A percentile compares a stretch with the other conserved stretches of the same genome.
Evolutionary conservation across 2,888 invertebrate species (phyloP).

Genomic region (Pristionchus entomophagus): DNA sequence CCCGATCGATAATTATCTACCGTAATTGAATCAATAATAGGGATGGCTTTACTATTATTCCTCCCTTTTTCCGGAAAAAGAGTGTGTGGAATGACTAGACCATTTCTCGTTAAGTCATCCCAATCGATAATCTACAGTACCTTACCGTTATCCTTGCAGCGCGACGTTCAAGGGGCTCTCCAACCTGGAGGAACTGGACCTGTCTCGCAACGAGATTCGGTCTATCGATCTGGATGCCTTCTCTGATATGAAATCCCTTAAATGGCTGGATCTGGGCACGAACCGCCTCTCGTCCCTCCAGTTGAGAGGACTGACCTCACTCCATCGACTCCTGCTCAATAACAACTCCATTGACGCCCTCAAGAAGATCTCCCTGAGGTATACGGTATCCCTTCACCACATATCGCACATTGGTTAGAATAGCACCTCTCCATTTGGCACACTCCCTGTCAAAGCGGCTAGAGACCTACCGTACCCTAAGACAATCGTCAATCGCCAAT

Average conservation of each 20-base stretch:
- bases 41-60: too few species aligned
- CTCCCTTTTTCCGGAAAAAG: too few species aligned
- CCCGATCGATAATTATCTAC: not conserved
- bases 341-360: conserved; percentile 70
- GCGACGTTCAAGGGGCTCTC: conserved; percentile 72
- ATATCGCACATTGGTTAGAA: too few species aligned
- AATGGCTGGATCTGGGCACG: conserved; percentile 76
- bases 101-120: too few species aligned
- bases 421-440: not conserved
- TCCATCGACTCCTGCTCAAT: conserved; percentile 71
- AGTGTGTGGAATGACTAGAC: too few species aligned
- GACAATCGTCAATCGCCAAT: not conserved
- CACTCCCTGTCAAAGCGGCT: too few species aligned
- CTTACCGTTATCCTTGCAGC: conserved; percentile 50
- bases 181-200: conserved; percentile 74
- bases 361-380: conserved; percentile 54
- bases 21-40: not conserved
- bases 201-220: conserved; percentile 63
- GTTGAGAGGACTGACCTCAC: conserved; percentile 56
- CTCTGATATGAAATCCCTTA: conserved; percentile 63
- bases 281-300: conserved; percentile 72
- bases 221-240: conserved; percentile 68
- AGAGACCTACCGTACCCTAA: not conserved
- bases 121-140: too few species aligned
- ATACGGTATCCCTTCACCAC: not conserved